Percentiles rank a stretch among this genome's conserved stretches.
These are phyloP conservation scores for Odontophorus gujanensis DNA, from an alignment of 2,113 vertebrate genomes.

Conservation along the genomic window DNA sequence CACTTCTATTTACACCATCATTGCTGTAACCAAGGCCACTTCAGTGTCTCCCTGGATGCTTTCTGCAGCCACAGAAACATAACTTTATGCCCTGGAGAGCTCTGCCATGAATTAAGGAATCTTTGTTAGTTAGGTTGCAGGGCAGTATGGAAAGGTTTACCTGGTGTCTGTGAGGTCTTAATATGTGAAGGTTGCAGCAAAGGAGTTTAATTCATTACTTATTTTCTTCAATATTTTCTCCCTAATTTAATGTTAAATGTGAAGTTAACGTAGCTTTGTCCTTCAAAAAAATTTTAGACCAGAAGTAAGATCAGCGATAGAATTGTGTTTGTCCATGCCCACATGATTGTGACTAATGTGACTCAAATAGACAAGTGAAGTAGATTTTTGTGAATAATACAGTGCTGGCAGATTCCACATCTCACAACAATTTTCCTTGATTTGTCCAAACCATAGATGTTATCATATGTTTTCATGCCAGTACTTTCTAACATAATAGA, in stretches of 20 bases:
- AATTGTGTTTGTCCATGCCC: not conserved
- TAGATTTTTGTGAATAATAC: not conserved
- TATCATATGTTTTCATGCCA: not conserved
- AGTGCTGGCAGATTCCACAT: not conserved
- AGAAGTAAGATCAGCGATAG: not conserved
- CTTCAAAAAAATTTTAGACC: not conserved
- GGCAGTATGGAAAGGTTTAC: not conserved
- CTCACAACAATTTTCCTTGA: not conserved
- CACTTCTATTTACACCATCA: not conserved
- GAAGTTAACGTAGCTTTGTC: not conserved
- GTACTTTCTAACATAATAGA: not conserved
- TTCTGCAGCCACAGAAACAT: not conserved
- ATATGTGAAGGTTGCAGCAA: not conserved
- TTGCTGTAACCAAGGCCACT: not conserved
- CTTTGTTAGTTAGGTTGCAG: not conserved
- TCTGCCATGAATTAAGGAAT: not conserved
- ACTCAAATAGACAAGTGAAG: not conserved
- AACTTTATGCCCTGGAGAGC: not conserved
- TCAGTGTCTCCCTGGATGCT: constrained; percentile 12
- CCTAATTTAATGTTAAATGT: not conserved
- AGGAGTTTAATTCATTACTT: not conserved
- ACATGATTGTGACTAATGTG: not conserved
- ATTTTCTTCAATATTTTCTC: constrained; percentile 4
- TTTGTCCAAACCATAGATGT: not conserved
- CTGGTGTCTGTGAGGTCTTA: constrained; percentile 3